These are phyloP conservation scores for Thamnophis sirtalis DNA, from an alignment of 2,113 vertebrate genomes.

Conservation along the genomic window DNA sequence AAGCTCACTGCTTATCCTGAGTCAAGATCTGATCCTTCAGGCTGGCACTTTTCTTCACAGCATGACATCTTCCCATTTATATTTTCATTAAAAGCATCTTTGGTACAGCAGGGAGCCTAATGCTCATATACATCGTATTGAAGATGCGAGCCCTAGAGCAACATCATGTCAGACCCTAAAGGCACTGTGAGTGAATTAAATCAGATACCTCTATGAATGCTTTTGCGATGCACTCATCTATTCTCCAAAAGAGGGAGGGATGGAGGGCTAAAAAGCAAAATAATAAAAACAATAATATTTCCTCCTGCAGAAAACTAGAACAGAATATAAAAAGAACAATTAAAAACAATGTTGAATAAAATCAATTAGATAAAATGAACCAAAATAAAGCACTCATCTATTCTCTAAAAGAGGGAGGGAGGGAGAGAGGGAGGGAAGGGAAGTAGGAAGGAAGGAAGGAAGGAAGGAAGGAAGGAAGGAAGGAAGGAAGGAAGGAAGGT, in stretches of 20 bases:
- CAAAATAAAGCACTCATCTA: no score
- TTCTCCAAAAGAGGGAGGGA: background rate
- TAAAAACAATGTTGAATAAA: background rate
- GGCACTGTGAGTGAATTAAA: background rate
- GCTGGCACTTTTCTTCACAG: background rate
- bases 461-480: no score
- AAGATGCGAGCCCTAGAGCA: background rate
- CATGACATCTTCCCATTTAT: background rate
- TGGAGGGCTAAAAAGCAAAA: background rate
- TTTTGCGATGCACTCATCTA: background rate
- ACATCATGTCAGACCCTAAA: background rate
- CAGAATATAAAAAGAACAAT: background rate
- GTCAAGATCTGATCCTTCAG: background rate
- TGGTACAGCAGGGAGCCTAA: background rate
- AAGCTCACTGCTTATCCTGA: background rate
- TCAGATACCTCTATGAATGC: background rate
- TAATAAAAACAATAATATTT: background rate
- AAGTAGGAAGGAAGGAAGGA: no score
- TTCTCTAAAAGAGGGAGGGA: no score
- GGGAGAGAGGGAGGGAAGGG: no score
- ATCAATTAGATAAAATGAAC: background rate
- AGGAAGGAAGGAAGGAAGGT: background rate
- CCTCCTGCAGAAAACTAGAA: background rate
- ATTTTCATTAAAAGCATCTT: background rate
- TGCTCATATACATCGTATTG: background rate